Evolutionary conservation across 1,140 invertebrate species (phyloP), one percentile per base, ranked within the genome.

Genomic region (Zaprionus lachaisei): DNA sequence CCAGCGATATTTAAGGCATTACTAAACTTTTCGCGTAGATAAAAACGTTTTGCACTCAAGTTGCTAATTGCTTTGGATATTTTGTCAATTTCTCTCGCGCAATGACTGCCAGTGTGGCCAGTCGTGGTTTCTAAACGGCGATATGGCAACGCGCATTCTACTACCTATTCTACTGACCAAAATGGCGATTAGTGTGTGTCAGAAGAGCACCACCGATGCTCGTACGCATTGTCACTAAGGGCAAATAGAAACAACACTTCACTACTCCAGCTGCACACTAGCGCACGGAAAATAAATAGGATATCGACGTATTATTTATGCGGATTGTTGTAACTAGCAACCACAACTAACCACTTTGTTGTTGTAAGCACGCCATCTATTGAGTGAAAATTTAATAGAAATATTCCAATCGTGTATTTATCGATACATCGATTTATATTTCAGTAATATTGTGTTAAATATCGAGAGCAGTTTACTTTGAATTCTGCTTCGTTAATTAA

Each of bases 31-130:
- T 64, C 57, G 55, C 49, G 54, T 49, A 58, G 77, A 81, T 89
- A 83, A 81, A 87, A 69, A 54, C 73, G 57, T 72, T 89, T 87
- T 79, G 79, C 79, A 79, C 72, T 75, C 54, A 63, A 79, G 71
- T 79, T 80, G 76, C 72, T 72, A 77, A 77, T 76, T 68, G 60
- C 55, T 81, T 80, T 66, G 38, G 77, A 72, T 77, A 77, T 72
- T 77, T 77, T 77, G 69, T 72, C 69, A 86, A 89, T 86, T 86
- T 86, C 83, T 89, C 83, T 86, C 80, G 68, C 76, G 83, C 79
- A 81, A 77, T 37, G 74, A 41, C 54, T 37, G 20, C 22, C 76
- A 72, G 69, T 83, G 82, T 68, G 79, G 75, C 73, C 78, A 77
- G 74, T 61, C 72, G 38, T 38, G 24, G 55, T 41, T 55, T 44